Conservation (phyloP, 1,140 invertebrate genomes). For the Drosophila auraria region DNA sequence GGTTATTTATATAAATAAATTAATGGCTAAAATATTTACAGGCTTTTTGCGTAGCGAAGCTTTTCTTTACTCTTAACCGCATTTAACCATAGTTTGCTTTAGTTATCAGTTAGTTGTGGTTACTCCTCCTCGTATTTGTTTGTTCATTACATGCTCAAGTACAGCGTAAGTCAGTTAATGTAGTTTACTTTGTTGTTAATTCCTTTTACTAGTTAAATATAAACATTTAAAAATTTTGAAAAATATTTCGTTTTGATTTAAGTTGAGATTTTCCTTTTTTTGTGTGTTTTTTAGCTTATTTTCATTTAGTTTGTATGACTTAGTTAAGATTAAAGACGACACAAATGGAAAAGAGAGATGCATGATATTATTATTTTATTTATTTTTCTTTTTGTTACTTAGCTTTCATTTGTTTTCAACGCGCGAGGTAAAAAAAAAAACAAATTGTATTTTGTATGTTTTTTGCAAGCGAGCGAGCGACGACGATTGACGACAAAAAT, state of each 20-base stretch:
- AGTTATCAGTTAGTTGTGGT: slow-evolving; percentile 27
- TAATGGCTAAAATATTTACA: slow-evolving; percentile 72
- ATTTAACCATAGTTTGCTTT: slow-evolving; percentile 45
- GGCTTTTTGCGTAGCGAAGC: slow-evolving; percentile 77
- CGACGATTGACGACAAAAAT: slow-evolving; percentile 69
- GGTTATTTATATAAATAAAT: slow-evolving; percentile 36
- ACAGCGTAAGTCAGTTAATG: slow-evolving; percentile 42
- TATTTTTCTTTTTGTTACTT: slow-evolving; percentile 14
- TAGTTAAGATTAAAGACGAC: slow-evolving; percentile 39
- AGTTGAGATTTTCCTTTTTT: slow-evolving; percentile 21
- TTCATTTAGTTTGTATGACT: slow-evolving; percentile 11
- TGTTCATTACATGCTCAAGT: slow-evolving; percentile 51
- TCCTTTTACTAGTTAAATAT: slow-evolving; percentile 56
- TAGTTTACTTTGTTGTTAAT: slow-evolving; percentile 48
- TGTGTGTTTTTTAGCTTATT: slow-evolving; percentile 26
- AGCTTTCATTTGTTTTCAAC: slow-evolving; percentile 20
- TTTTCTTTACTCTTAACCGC: slow-evolving; percentile 34
- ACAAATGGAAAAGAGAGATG: slow-evolving; percentile 63
- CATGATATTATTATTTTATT: slow-evolving; percentile 23
- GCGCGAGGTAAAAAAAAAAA: slow-evolving; percentile 27
- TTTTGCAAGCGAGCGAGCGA: slow-evolving; percentile 52
- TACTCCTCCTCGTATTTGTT: slow-evolving; percentile 5
- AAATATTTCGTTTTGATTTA: slow-evolving; percentile 79
- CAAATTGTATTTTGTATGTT: slow-evolving; percentile 12
- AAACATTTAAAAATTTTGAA: slow-evolving; percentile 81